Conservation (phyloP, 2,888 invertebrate genomes). For the Metopia argyrocephala region DNA sequence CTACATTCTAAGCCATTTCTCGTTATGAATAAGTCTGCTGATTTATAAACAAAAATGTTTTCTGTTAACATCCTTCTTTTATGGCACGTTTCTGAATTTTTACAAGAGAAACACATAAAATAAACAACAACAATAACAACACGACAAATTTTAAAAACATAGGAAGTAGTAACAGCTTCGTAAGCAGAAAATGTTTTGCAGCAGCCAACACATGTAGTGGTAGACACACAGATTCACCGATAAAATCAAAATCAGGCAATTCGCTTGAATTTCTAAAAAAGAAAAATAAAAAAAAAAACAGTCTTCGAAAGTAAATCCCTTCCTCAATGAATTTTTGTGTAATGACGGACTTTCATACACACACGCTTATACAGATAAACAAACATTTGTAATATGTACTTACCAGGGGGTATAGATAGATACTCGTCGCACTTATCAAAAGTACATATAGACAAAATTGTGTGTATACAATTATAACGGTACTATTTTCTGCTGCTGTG, state of each 20-base stretch:
- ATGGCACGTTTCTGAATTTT: no score
- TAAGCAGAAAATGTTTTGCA: background rate
- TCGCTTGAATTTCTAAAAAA: slow-evolving; percentile 10
- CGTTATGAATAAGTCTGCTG: no score
- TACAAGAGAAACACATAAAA: background rate
- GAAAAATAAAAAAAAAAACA: slow-evolving; percentile 44
- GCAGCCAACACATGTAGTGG: background rate
- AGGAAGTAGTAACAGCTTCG: background rate
- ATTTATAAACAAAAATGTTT: no score
- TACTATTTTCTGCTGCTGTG: background rate
- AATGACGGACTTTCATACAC: slow-evolving; percentile 36
- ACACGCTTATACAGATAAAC: background rate
- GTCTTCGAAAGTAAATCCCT: slow-evolving; percentile 39
- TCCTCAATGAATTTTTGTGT: slow-evolving; percentile 63
- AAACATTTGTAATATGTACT: background rate
- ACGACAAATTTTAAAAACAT: background rate
- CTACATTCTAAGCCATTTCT: no score
- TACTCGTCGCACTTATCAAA: background rate
- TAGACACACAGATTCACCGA: background rate
- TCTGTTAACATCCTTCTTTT: no score
- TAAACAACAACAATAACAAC: background rate
- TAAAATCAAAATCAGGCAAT: background rate
- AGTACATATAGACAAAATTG: slow-evolving; percentile 57
- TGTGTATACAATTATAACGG: slow-evolving; percentile 48
- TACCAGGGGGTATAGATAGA: background rate